These are phyloP conservation scores for Drosophila barbarae DNA, from an alignment of 2,888 invertebrate species.

Conservation along the genomic window DNA sequence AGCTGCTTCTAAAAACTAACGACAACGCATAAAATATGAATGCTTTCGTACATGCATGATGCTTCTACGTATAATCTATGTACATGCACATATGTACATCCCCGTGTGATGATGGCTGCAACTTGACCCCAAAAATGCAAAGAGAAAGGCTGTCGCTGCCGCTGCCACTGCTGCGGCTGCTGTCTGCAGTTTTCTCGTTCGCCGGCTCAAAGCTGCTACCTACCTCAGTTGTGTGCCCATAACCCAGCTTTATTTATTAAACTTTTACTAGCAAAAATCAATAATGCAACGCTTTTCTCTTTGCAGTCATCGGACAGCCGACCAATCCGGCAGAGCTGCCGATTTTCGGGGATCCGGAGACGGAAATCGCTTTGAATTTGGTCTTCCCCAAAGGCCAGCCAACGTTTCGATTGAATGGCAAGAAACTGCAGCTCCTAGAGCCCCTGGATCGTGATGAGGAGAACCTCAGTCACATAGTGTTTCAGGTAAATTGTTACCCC, in stretches of 20 bases:
- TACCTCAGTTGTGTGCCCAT: conserved; percentile 13
- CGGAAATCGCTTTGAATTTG: conserved; percentile 88
- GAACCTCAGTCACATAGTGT: conserved; percentile 92
- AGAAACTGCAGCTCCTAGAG: conserved; percentile 87
- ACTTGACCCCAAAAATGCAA: conserved; percentile 48
- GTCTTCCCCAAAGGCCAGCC: conserved; percentile 90
- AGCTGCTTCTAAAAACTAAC: conserved; percentile 1
- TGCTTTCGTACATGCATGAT: conserved; percentile 11
- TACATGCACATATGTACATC: conserved; percentile 21
- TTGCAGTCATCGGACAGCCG: conserved; percentile 90
- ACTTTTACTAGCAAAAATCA: conserved; percentile 19
- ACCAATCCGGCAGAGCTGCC: conserved; percentile 90
- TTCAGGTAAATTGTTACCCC: conserved; percentile 85
- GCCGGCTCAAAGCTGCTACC: conserved; percentile 6
- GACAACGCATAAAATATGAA: conserved; percentile 7
- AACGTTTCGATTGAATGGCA: conserved; percentile 90
- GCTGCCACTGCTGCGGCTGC: conserved; percentile 1
- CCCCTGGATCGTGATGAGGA: conserved; percentile 92
- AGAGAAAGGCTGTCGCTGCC: conserved; percentile 55
- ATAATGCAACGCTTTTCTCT: conserved; percentile 38
- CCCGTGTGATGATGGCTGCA: conserved; percentile 32
- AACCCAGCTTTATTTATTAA: conserved; percentile 26
- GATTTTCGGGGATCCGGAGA: conserved; percentile 89
- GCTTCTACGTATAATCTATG: conserved; percentile 16
- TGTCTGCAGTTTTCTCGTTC: conserved; percentile 23